Evolutionary conservation across 2,888 invertebrate species (phyloP), one percentile per base, ranked within the genome.

Genomic region (Antitype chi): DNA sequence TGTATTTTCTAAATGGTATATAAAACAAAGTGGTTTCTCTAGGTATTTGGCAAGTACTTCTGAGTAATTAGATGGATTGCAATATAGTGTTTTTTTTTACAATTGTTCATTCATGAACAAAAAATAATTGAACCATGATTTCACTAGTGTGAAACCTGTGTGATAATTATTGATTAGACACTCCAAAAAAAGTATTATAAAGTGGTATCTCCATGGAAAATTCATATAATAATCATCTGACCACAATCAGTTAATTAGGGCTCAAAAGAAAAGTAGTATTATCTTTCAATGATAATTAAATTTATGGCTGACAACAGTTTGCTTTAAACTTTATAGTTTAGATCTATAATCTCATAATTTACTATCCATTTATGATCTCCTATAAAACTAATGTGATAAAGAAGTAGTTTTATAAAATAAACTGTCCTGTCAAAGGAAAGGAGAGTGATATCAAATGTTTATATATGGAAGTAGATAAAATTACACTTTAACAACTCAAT

Each of bases 241-340:
- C 9, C 25, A 52, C 25, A 60, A 68, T 59, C n/a, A 25, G 1
- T 52, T 67, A n/a, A 67, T 17, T 52, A 67, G 2, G 23, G 23
- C 43, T 80, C 38, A 72, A 80, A 68, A 47, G 55, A 73, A 73
- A 72, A 63, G 6, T 17, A 47, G 3, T 68, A 23, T 23, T 74
- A 81, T 75, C 75, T 66, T 49, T 49, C 32, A 55, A 60, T 57
- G 80, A 80, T 81, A 75, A 57, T 70, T 80, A 63, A 25, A 75
- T 81, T 81, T 80, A 80, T 75, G 20, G 66, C 76, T 67, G 25
- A 75, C 69, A 80, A 75, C 55, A 60, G 60, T 28, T 80, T 73
- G 47, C 9, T 57, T 68, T n/a, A n/a, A 15, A 52, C 52, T 17
- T n/a, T 23, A 57, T 52, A 23, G 23, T 60, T 15, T 57, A 57